Conservation (phyloP, 2,797 vertebrate genomes). For the Odontamblyopus rebecca region DNA sequence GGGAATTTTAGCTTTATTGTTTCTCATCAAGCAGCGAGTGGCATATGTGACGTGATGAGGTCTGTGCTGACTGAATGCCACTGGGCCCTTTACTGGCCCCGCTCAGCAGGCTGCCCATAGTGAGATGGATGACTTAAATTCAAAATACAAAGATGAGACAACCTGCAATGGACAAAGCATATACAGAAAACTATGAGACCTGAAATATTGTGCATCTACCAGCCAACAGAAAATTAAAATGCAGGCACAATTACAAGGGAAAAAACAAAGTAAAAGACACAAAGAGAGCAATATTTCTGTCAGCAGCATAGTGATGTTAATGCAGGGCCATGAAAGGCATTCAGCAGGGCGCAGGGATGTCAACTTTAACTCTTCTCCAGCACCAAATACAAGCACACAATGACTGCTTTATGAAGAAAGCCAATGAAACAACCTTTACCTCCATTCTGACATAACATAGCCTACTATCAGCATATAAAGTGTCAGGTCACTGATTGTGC, state of each 20-base stretch:
- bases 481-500: background rate
- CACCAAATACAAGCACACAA: constrained; percentile 61
- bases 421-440: constrained; percentile 15
- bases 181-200: constrained; percentile 28
- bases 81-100: constrained; percentile 65
- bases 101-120: constrained; percentile 65
- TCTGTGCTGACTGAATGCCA: constrained; percentile 52
- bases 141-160: constrained; percentile 54
- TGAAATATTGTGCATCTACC: constrained; percentile 5
- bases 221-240: constrained; percentile 1
- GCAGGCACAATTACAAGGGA: background rate
- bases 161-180: constrained; percentile 59
- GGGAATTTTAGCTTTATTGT: constrained; percentile 54
- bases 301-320: constrained; percentile 81
- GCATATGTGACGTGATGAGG: constrained; percentile 58
- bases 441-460: background rate
- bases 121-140: constrained; percentile 69
- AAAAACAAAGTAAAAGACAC: constrained; percentile 32
- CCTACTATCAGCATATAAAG: background rate
- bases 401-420: constrained; percentile 38
- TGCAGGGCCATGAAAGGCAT: constrained; percentile 72
- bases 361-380: constrained; percentile 60
- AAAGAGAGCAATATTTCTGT: constrained; percentile 75
- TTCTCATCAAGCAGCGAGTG: constrained; percentile 48
- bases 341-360: constrained; percentile 67